Percentiles rank a stretch among this genome's conserved stretches.
These are phyloP conservation scores for Gambusia affinis DNA, from an alignment of 2,113 vertebrate species.

Conservation along the genomic window DNA sequence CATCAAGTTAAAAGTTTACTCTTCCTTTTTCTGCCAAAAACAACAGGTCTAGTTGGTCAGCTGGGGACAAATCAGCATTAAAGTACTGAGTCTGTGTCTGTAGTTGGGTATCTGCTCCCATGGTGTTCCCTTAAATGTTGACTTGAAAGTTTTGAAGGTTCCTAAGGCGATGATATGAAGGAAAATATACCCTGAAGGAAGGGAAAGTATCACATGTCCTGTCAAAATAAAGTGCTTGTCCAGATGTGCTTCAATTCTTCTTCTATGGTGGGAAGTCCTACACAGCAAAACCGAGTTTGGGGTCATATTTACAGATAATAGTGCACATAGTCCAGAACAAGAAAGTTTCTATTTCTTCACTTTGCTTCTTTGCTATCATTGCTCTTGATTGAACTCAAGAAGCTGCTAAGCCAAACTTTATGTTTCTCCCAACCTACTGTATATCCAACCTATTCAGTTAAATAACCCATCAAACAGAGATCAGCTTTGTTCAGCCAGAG, in stretches of 20 bases:
- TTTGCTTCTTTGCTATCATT: too few relatives aligned
- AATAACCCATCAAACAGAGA: too few relatives aligned
- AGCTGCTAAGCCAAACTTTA: too few relatives aligned
- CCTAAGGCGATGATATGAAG: constrained; percentile 13
- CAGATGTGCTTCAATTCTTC: constrained; percentile 20
- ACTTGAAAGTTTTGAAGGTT: constrained; percentile 23
- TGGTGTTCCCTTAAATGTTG: constrained; percentile 23
- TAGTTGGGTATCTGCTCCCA: neutral
- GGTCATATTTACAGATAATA: neutral
- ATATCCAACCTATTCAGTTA: too few relatives aligned
- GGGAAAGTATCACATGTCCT: constrained; percentile 6
- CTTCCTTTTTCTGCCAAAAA: constrained; percentile 22
- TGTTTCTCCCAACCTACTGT: too few relatives aligned
- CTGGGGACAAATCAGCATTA: constrained; percentile 2
- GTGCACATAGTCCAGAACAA: neutral
- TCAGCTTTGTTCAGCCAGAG: too few relatives aligned
- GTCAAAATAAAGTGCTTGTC: constrained; percentile 21
- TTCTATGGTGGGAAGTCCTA: neutral
- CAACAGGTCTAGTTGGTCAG: constrained; percentile 15
- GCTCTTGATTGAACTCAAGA: too few relatives aligned
- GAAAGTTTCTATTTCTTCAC: neutral
- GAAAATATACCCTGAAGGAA: neutral
- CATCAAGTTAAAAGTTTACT: constrained; percentile 16
- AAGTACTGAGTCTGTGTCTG: neutral
- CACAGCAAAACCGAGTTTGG: neutral